Evolutionary conservation across 2,113 vertebrate genomes (phyloP).

Genomic region (Rana temporaria): DNA sequence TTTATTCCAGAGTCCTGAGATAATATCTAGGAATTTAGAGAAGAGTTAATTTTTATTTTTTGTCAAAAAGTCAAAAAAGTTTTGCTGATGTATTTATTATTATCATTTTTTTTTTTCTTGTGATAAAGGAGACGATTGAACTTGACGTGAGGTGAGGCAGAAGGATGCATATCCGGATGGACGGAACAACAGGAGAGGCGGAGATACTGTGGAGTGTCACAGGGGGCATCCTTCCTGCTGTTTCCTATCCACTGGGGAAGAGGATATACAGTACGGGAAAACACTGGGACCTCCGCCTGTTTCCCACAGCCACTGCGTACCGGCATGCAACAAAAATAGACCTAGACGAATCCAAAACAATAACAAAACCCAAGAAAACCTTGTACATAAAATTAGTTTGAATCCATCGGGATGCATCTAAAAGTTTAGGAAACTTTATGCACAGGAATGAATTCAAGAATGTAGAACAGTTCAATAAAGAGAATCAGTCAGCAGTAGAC

Average conservation of each 20-base stretch:
- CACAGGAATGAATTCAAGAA: neutral
- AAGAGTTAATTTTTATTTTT: too few relatives aligned
- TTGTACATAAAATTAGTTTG: neutral
- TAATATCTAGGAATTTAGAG: too few relatives aligned
- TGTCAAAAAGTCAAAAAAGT: too few relatives aligned
- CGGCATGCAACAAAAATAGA: slow-evolving; percentile 21
- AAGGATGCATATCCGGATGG: slow-evolving; percentile 12
- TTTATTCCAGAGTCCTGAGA: too few relatives aligned
- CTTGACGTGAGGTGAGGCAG: slow-evolving; percentile 3
- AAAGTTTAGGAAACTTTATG: neutral
- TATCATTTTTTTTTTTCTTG: too few relatives aligned
- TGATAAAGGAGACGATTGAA: neutral
- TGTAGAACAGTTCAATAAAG: too few relatives aligned
- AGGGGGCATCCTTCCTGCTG: slow-evolving; percentile 36
- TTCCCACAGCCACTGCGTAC: slow-evolving; percentile 12
- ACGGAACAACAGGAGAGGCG: slow-evolving; percentile 3
- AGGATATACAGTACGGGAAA: slow-evolving; percentile 27
- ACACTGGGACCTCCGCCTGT: slow-evolving; percentile 17
- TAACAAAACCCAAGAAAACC: neutral
- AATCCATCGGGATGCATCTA: neutral
- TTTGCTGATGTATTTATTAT: too few relatives aligned
- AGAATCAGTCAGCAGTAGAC: too few relatives aligned
- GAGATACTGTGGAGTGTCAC: neutral
- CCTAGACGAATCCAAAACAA: neutral
- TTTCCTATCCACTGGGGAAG: slow-evolving; percentile 18